Evolutionary conservation across 2,797 vertebrate species (phyloP), one percentile per base, ranked within the genome.

Genomic region (Micropoecilia bifurca): DNA sequence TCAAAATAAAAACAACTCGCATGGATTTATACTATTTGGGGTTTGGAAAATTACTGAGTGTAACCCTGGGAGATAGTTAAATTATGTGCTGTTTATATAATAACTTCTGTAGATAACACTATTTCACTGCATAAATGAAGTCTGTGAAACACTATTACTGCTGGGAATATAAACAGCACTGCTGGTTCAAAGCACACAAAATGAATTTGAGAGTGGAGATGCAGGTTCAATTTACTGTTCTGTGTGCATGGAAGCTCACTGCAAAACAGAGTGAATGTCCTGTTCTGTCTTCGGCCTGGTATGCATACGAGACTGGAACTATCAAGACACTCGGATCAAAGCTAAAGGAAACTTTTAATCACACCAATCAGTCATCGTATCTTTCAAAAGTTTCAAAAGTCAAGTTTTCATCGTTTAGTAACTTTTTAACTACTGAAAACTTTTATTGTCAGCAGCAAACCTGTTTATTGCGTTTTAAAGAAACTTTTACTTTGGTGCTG

Each of bases 61-160:
- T 79, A 84, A 75, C 86, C 78, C 76, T 71, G 76, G 83, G 71
- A 89, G 77, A 85, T 81, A 76, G 79, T 89, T 92, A 85, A 85
- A 90, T 90, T 88, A 86, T 84, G 79, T 85, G 69, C 82, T 79
- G 89, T 87, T 75, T 87, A 82, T 87, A 84, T 82, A 85, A 88
- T 89, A 90, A 90, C 83, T 80, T 79, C 46, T 71, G 73, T 63
- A 92, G 63, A 88, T 85, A 85, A 88, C 80, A 85, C 71, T n/a
- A 85, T 91, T 89, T 82, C 83, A 75, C 82, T 76, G 74, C 39
- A 81, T 77, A 85, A 85, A 89, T 92, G 73, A 90, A 87, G 79
- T 90, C 83, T 83, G 80, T 81, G 83, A 86, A 92, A 89, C 82
- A 79, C 68, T 25, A 78, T 87, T 84, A 89, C 87, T 82, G 83